Percentiles rank a stretch among this genome's conserved stretches.
These are phyloP conservation scores for Menidia beryllina DNA, from an alignment of 2,113 vertebrate species.

Conservation along the genomic window DNA sequence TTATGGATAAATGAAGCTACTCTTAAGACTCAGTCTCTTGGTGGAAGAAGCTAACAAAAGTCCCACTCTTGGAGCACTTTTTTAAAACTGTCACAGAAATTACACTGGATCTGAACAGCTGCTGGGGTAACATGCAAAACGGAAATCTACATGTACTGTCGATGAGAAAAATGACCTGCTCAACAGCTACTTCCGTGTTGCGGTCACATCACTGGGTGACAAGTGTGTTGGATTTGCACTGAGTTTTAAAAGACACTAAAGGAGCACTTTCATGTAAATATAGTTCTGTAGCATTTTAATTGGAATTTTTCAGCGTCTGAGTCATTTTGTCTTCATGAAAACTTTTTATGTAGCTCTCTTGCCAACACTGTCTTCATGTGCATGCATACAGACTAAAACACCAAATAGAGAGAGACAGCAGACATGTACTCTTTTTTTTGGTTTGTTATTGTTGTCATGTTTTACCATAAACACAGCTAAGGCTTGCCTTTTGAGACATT, in stretches of 20 bases:
- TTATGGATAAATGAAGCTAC: constrained; percentile 2
- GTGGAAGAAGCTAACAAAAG: constrained; percentile 6
- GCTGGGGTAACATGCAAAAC: constrained; percentile 26
- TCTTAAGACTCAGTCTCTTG: not conserved
- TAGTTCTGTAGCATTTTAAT: constrained; percentile 25
- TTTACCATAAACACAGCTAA: constrained; percentile 21
- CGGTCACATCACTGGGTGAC: constrained; percentile 24
- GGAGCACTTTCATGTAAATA: constrained; percentile 50
- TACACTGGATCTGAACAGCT: constrained; percentile 26
- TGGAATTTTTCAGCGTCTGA: constrained; percentile 10
- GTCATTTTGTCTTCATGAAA: constrained; percentile 19
- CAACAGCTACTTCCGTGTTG: constrained; percentile 16
- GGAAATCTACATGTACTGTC: not conserved
- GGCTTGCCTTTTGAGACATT: constrained; percentile 25
- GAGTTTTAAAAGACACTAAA: constrained; percentile 2
- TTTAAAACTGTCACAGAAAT: constrained; percentile 23
- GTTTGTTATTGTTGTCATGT: constrained; percentile 7
- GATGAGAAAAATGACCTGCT: constrained; percentile 7
- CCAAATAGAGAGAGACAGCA: not conserved
- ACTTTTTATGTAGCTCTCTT: constrained; percentile 13
- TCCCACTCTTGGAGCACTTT: constrained; percentile 16
- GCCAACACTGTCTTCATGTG: constrained; percentile 13
- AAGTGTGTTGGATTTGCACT: constrained; percentile 47
- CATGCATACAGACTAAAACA: constrained; percentile 27
- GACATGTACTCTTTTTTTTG: constrained; percentile 24